These are phyloP conservation scores for Carettochelys insculpta DNA, from an alignment of 2,113 vertebrate species.

Conservation along the genomic window DNA sequence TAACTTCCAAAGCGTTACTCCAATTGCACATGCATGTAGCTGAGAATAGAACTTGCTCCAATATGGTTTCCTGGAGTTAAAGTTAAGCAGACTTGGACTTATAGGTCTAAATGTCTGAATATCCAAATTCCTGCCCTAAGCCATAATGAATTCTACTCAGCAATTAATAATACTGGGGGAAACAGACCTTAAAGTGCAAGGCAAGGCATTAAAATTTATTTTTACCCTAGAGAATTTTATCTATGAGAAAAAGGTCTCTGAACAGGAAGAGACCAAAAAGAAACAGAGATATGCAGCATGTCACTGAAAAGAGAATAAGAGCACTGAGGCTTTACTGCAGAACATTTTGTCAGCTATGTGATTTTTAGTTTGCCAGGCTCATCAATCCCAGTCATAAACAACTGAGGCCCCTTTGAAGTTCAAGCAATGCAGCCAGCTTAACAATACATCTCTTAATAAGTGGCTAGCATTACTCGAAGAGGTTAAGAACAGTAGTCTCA, in stretches of 20 bases:
- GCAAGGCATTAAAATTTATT: constrained; percentile 5
- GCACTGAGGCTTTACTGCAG: not conserved
- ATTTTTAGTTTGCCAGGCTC: not conserved
- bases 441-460: not conserved
- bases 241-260: not conserved
- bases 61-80: constrained; percentile 3
- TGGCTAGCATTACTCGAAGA: not conserved
- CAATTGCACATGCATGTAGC: constrained; percentile 25
- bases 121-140: constrained; percentile 8
- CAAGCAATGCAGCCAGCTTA: not conserved
- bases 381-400: not conserved
- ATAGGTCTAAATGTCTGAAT: not conserved
- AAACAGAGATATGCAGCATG: not conserved
- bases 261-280: not conserved
- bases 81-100: not conserved
- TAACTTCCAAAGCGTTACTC: not conserved
- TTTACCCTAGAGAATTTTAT: not conserved
- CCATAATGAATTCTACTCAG: not conserved
- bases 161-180: not conserved
- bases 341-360: not conserved
- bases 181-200: not conserved
- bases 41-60: constrained; percentile 13
- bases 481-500: not conserved
- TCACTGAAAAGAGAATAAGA: not conserved
- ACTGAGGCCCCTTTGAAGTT: not conserved